Conservation (phyloP, 2,888 invertebrate genomes). For the Euspilapteryx auroguttella region DNA sequence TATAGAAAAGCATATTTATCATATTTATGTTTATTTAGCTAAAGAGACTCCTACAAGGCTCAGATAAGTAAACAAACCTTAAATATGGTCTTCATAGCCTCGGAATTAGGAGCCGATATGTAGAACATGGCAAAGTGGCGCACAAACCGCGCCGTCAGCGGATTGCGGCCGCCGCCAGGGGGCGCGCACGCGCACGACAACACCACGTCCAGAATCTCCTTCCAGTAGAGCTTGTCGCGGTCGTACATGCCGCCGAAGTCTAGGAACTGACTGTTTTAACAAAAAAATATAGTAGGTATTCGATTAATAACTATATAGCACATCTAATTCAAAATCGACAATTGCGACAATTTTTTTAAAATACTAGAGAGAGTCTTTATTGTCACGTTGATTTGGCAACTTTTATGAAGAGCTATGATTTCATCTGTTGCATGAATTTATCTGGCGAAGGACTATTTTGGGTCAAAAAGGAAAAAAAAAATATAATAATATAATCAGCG, state of each 20-base stretch:
- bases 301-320: neutral
- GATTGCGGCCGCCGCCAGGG: constrained; percentile 88
- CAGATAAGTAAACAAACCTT: no score
- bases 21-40: no score
- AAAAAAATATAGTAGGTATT: constrained; percentile 6
- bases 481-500: no score
- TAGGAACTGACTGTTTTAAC: constrained; percentile 62
- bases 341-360: no score
- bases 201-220: constrained; percentile 81
- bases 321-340: neutral
- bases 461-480: no score
- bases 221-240: constrained; percentile 87
- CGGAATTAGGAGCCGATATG: constrained; percentile 79
- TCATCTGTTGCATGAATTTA: no score
- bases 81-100: constrained; percentile 78
- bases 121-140: constrained; percentile 87
- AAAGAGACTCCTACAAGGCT: no score
- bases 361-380: no score
- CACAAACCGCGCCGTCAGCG: constrained; percentile 80
- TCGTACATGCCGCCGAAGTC: constrained; percentile 86
- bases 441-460: no score
- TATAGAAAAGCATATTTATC: no score
- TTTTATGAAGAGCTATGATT: no score
- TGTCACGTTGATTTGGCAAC: no score
- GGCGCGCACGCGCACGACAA: constrained; percentile 85